A percentile compares a stretch with the other conserved stretches of the same genome.
phyloP scores from a whole-genome alignment of 2,888 invertebrate genomes.

The Eupeodes latifasciatus region DNA sequence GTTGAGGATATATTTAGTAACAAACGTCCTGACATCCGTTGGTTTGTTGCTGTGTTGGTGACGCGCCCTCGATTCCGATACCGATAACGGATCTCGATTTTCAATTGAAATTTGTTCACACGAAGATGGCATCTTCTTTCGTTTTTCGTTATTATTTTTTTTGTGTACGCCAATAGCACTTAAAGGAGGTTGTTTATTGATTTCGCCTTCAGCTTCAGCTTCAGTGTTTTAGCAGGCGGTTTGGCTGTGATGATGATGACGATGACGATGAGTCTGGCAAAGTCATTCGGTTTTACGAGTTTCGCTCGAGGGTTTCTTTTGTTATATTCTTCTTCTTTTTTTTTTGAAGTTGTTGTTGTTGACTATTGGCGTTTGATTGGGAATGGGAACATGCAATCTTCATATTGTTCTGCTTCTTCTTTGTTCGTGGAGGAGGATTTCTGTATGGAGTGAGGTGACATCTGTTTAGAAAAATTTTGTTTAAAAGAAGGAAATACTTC shows the following conservation, averaged over 20 bases:
- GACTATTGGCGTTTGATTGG: background rate
- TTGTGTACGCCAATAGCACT: slow-evolving; percentile 43
- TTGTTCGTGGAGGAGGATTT: slow-evolving; percentile 6
- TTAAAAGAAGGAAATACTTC: too few species aligned
- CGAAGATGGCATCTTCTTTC: slow-evolving; percentile 38
- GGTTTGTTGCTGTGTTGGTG: slow-evolving; percentile 41
- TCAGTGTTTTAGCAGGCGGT: background rate
- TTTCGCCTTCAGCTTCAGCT: slow-evolving; percentile 13
- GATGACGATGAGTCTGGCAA: slow-evolving; percentile 23
- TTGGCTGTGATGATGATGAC: background rate
- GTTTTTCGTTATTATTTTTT: slow-evolving; percentile 2
- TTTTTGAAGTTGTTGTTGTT: background rate
- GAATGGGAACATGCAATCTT: slow-evolving; percentile 29
- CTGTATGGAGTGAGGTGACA: too few species aligned
- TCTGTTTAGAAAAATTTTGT: too few species aligned
- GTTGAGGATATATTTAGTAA: slow-evolving; percentile 7
- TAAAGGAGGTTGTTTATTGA: slow-evolving; percentile 55
- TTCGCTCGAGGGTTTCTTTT: background rate
- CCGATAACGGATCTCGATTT: slow-evolving; percentile 41
- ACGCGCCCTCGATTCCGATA: background rate
- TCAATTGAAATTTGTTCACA: slow-evolving; percentile 67
- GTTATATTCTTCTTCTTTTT: background rate
- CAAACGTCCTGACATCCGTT: slow-evolving; percentile 34
- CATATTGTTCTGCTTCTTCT: slow-evolving; percentile 55
- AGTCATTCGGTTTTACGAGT: slow-evolving; percentile 21